Evolutionary conservation across 2,888 invertebrate genomes (phyloP).

Genomic region (Drosophila bunnanda): DNA sequence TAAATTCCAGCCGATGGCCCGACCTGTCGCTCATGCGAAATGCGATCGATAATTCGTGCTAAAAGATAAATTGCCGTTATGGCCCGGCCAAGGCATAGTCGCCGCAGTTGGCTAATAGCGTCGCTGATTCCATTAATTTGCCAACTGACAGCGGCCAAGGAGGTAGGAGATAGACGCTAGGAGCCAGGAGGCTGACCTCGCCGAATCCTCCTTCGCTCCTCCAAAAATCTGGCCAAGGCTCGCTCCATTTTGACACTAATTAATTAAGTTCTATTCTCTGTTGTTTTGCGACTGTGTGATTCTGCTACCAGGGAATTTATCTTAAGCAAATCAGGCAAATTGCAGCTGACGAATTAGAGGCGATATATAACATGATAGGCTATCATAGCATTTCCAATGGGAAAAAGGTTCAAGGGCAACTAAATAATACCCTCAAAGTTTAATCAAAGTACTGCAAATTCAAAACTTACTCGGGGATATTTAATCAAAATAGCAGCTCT

Average conservation of each 20-base stretch:
- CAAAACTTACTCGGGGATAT: too few species aligned
- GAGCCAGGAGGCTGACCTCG: conserved; percentile 13
- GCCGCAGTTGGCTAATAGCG: conserved; percentile 76
- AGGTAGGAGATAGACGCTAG: conserved; percentile 3
- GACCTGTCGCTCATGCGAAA: conserved; percentile 45
- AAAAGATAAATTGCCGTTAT: conserved; percentile 78
- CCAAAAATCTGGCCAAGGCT: conserved; percentile 32
- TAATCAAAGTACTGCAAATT: not conserved
- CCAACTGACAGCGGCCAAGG: conserved; percentile 70
- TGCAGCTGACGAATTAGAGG: conserved; percentile 29
- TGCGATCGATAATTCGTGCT: conserved; percentile 78
- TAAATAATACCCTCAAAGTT: not conserved
- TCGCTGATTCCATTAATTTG: conserved; percentile 79
- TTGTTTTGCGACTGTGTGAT: conserved; percentile 24
- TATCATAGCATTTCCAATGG: not conserved
- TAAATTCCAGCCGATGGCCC: conserved; percentile 47
- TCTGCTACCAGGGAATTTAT: conserved; percentile 35
- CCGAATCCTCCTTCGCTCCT: conserved; percentile 1
- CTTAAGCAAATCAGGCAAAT: conserved; percentile 46
- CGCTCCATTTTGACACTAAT: conserved; percentile 74
- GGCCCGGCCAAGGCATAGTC: conserved; percentile 35
- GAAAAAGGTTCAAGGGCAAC: not conserved
- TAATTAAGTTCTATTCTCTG: conserved; percentile 68
- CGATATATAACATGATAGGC: conserved; percentile 38
- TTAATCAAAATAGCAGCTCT: not conserved